Base-by-base conservation (phyloP, 2,797 vertebrate genomes). In the Oryzias dopingdopingensis region DNA sequence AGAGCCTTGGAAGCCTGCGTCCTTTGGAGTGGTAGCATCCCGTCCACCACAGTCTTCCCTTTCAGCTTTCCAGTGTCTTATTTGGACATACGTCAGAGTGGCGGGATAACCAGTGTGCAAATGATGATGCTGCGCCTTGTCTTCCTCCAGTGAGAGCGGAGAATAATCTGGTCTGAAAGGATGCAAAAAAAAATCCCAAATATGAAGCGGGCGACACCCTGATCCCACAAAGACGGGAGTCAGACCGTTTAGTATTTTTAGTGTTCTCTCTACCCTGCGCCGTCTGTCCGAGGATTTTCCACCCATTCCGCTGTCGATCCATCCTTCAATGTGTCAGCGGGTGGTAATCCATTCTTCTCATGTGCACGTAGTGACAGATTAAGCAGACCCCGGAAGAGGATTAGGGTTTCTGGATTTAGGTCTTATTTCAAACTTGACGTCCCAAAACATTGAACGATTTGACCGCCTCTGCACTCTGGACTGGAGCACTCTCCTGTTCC, bases 301-400 rank as follows among this genome's bases (percentile, higher is more conserved):
- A 50, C 60, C 60, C 62, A 44, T 70, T 66, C 57, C 59, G 62
- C 32, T 4, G 15, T 76, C 76, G 66, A 53, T 64, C 65, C 57
- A 22, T 46, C 65, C 52, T 6, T 56, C 49, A n/a, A 58, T 64
- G 61, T 42, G 55, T 72, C 41, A 64, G 83, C 83, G 82, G 79
- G 79, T 70, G 82, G 83, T 88, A 87, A 88, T 88, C 86, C 86
- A 79, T 84, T 80, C 73, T 70, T 76, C 77, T 79, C 74, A 74
- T 85, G 83, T 87, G 86, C 81, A 82, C 82, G 88, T 89, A 74
- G 81, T 44, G 77, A 71, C 14, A 49, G 87, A 89, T 90, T 90
- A 89, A 76, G 74, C 78, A 83, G 82, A 85, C 85, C 86, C 83
- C 62, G 79, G 51, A 67, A 87, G 80, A 80, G 86, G 86, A 89